Conservation (phyloP, 1,140 invertebrate genomes). For the Cecropterus lyciades region DNA sequence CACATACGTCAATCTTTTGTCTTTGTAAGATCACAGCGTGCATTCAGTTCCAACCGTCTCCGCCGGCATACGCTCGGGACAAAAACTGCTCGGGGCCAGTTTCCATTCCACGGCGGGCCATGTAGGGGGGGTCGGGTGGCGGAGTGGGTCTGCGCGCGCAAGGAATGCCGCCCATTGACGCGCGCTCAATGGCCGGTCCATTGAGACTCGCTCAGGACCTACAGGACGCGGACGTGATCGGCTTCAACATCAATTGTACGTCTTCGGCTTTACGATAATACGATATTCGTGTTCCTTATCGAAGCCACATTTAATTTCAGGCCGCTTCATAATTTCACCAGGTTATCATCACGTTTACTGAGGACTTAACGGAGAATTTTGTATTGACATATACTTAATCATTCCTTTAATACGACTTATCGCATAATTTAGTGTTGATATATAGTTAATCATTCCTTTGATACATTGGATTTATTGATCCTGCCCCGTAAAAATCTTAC, state of each 20-base stretch:
- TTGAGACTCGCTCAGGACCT: constrained; percentile 34
- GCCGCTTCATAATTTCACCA: too few species aligned
- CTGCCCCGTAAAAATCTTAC: too few species aligned
- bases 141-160: constrained; percentile 53
- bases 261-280: background rate
- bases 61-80: constrained; percentile 15
- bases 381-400: too few species aligned
- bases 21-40: background rate
- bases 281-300: constrained; percentile 2
- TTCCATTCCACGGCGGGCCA: constrained; percentile 47
- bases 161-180: constrained; percentile 53
- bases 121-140: constrained; percentile 37
- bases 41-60: background rate
- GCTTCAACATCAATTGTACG: background rate
- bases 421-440: too few species aligned
- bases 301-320: too few species aligned
- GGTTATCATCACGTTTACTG: too few species aligned
- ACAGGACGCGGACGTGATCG: constrained; percentile 14
- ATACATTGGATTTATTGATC: too few species aligned
- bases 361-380: too few species aligned
- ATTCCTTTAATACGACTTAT: too few species aligned
- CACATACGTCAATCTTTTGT: background rate
- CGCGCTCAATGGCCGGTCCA: constrained; percentile 48
- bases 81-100: constrained; percentile 46
- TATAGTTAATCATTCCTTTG: too few species aligned